Evolutionary conservation across 2,113 vertebrate genomes (phyloP), one percentile per base, ranked within the genome.

Genomic region (Pterocles orientalis): DNA sequence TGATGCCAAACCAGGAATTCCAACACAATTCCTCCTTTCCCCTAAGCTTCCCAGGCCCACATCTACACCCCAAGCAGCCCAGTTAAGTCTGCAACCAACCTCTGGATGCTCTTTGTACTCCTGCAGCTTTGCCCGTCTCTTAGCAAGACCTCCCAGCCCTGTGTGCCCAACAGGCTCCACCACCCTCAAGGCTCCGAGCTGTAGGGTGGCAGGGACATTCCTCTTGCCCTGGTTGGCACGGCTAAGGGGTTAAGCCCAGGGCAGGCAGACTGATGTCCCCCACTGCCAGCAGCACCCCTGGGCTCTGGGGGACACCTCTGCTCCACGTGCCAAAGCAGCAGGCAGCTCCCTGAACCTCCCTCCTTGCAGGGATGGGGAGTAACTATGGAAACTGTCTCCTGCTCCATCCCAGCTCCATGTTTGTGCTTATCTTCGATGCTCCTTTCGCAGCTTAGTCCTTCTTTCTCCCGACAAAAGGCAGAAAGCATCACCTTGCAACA

Each of bases 341-440:
- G 89, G 69, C 89, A 95, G 89, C 81, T 77, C 75, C 51, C 72
- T 81, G 68, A 85, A 41, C 69, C 56, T 86, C 65, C 20, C 25
- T 90, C 26, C 61, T 71, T 28, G 20, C 65, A 94, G 51, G 56
- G 24, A 64, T 84, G 45, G 53, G 48, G 57, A 79, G 94, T 97
- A 96, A 89, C 95, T 95, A 96, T 96, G 93, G 94, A 72, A 96
- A 96, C 95, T 69, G 93, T 84, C 84, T 92, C 57, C 1, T 0
- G 61, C 80, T 96, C 69, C 53, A 86, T 88, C 94, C 83, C 72
- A 76, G 86, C 28, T 91, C 89, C 93, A 45, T 68, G 48, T 72
- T 69, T 95, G 61, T 91, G 73, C 92, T 94, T 82, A 36, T 65
- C 77, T 87, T 84, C 0, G 1, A 18, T 60, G 65, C 8, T 94